A percentile compares a stretch with the other conserved stretches of the same genome.
Evolutionary conservation across 2,888 invertebrate genomes (phyloP).

Genomic region (Leucophenga maculata): DNA sequence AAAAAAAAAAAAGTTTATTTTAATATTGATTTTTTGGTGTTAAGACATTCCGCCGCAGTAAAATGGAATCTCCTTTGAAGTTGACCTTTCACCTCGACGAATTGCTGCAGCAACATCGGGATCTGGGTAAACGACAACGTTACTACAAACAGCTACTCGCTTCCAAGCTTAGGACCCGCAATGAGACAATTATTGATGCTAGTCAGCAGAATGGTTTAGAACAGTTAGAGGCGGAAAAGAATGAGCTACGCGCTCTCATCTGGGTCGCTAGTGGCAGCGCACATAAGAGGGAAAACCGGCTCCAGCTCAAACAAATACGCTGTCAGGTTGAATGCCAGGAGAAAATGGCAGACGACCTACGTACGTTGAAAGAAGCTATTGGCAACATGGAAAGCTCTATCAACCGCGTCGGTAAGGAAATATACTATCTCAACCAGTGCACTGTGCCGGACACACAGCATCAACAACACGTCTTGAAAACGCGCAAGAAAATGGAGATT

Average conservation of each 20-base stretch:
- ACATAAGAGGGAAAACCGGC: conserved; percentile 54
- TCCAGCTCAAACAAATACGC: conserved; percentile 57
- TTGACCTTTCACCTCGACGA: too few relatives aligned
- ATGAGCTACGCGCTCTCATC: conserved; percentile 65
- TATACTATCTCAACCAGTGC: conserved; percentile 63
- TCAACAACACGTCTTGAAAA: conserved; percentile 57
- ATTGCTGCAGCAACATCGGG: neutral
- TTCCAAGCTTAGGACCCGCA: neutral
- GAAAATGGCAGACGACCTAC: conserved; percentile 58
- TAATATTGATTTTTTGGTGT: too few relatives aligned
- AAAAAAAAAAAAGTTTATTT: too few relatives aligned
- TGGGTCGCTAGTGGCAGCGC: conserved; percentile 67
- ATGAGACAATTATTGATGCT: neutral
- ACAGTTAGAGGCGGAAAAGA: conserved; percentile 60
- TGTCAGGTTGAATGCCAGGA: conserved; percentile 69
- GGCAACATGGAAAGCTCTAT: conserved; percentile 64
- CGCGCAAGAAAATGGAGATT: conserved; percentile 59
- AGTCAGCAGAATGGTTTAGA: neutral
- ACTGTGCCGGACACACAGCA: conserved; percentile 69
- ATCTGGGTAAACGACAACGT: neutral
- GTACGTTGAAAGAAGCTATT: conserved; percentile 60
- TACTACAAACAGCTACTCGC: neutral
- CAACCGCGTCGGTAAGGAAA: conserved; percentile 61
- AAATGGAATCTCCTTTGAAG: too few relatives aligned
- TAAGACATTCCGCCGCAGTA: too few relatives aligned